These are phyloP conservation scores for Promerops cafer DNA, from an alignment of 2,113 vertebrate genomes.

Conservation along the genomic window DNA sequence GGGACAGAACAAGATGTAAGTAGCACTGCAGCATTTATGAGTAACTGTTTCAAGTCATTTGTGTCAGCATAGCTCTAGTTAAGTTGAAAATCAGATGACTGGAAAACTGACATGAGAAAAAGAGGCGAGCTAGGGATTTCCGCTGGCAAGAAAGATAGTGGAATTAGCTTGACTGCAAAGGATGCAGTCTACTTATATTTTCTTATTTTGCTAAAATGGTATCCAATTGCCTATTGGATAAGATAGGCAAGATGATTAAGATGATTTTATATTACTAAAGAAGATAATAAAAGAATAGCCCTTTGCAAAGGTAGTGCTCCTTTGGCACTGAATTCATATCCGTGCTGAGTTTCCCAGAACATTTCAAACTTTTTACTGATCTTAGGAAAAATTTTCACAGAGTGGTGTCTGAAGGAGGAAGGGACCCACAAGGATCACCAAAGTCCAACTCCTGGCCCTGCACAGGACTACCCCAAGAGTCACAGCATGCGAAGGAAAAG, in stretches of 20 bases:
- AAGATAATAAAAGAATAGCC: not conserved
- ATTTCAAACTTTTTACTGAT: not conserved
- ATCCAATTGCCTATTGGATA: not conserved
- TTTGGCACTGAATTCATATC: not conserved
- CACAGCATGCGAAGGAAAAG: not conserved
- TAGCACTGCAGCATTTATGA: not conserved
- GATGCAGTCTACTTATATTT: not conserved
- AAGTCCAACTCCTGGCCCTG: not conserved
- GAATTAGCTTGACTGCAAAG: not conserved
- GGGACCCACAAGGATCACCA: not conserved
- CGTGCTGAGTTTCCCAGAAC: not conserved
- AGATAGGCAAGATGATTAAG: no score
- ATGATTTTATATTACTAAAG: not conserved
- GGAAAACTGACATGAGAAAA: not conserved
- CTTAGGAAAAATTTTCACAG: not conserved
- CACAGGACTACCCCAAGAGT: not conserved
- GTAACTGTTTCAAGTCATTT: not conserved
- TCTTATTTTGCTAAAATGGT: not conserved
- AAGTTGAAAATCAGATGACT: not conserved
- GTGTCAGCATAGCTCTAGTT: not conserved
- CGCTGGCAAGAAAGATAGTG: not conserved
- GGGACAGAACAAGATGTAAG: not conserved
- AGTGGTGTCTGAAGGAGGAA: not conserved
- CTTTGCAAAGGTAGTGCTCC: not conserved
- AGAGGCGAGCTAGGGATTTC: not conserved